Conservation (phyloP, 2,797 vertebrate species). For the Tympanoctomys barrerae region DNA sequence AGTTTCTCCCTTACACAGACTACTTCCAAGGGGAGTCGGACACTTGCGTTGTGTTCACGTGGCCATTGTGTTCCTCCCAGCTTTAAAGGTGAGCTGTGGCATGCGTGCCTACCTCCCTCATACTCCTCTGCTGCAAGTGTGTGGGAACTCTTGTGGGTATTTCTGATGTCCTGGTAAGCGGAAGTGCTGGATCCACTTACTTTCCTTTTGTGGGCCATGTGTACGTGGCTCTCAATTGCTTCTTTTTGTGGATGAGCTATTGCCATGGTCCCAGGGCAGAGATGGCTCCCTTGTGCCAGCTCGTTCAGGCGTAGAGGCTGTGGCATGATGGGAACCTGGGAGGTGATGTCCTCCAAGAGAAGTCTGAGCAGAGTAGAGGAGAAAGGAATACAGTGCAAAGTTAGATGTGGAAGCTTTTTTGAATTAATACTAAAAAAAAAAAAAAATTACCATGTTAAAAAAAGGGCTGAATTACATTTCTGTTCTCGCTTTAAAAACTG, state of each 20-base stretch:
- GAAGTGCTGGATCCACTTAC: neutral
- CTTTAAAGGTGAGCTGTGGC: neutral
- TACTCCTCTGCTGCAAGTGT: neutral
- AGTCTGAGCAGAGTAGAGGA: neutral
- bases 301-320: neutral
- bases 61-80: neutral
- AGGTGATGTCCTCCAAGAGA: neutral
- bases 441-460: neutral
- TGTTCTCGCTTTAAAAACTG: neutral
- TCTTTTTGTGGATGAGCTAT: neutral
- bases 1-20: neutral
- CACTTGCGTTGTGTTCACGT: rapidly evolving
- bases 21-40: neutral
- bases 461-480: neutral
- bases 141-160: neutral
- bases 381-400: neutral
- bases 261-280: neutral
- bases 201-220: neutral
- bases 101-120: neutral
- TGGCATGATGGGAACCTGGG: rapidly evolving
- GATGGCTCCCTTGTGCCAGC: neutral
- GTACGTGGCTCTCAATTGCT: neutral
- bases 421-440: neutral
- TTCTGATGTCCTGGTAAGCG: neutral
- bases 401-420: neutral